Evolutionary conservation across 2,797 vertebrate species (phyloP).

Genomic region (Clarias platycephalus): DNA sequence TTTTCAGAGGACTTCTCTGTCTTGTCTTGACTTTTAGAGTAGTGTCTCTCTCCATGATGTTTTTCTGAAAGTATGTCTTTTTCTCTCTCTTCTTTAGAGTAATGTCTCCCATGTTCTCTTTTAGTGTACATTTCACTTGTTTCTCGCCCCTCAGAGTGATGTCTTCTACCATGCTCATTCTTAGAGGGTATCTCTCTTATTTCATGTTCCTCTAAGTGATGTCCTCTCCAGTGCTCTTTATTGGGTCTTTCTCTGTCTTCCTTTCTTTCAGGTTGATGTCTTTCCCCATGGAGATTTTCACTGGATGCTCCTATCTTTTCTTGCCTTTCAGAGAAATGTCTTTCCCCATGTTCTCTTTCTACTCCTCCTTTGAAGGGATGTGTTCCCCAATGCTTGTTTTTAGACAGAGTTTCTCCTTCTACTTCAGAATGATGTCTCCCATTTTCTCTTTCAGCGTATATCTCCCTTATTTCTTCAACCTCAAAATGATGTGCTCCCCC

Average conservation of each 20-base stretch:
- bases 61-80: neutral
- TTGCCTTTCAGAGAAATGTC: neutral
- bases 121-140: neutral
- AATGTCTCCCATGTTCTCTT: conserved; percentile 33
- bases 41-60: conserved; percentile 3
- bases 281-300: neutral
- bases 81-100: conserved; percentile 38
- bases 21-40: neutral
- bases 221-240: neutral
- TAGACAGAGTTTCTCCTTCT: neutral
- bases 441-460: neutral
- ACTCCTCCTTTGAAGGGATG: neutral
- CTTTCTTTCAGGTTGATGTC: neutral
- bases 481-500: neutral
- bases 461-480: neutral
- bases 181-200: neutral
- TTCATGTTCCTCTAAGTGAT: neutral
- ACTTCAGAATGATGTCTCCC: too few relatives aligned
- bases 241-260: conserved; percentile 13
- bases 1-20: conserved; percentile 34
- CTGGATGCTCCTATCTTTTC: too few relatives aligned
- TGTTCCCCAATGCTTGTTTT: neutral
- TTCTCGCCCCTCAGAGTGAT: neutral
- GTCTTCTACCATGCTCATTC: neutral
- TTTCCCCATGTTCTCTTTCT: neutral